A percentile compares a stretch with the other conserved stretches of the same genome.
These are phyloP conservation scores for Nestor notabilis DNA, from an alignment of 2,113 vertebrate species.

Conservation along the genomic window DNA sequence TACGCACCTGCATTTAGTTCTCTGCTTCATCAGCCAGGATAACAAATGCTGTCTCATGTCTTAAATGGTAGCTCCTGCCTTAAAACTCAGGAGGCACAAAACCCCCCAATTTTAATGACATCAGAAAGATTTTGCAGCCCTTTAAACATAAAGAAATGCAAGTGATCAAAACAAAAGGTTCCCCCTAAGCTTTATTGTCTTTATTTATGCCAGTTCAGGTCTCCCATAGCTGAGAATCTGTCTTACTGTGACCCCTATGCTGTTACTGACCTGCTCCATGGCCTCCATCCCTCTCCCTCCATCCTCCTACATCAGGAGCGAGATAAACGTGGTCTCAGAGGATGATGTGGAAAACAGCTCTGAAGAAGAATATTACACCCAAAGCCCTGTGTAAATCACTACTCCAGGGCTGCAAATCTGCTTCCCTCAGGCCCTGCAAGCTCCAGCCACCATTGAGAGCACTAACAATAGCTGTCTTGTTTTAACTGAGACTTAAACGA, in stretches of 20 bases:
- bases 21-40: neutral
- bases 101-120: neutral
- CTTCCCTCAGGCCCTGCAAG: neutral
- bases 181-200: neutral
- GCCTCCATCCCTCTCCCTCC: neutral
- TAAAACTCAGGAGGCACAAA: neutral
- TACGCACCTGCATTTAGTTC: neutral
- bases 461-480: slow-evolving; percentile 24
- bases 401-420: neutral
- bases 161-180: neutral
- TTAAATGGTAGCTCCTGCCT: slow-evolving; percentile 4
- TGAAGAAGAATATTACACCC: neutral
- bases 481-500: neutral
- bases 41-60: neutral
- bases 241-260: neutral
- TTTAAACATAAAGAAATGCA: neutral
- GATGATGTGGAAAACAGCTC: neutral
- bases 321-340: neutral
- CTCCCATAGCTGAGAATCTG: neutral
- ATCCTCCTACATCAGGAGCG: neutral
- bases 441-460: neutral
- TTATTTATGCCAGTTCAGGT: neutral
- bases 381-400: neutral
- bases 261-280: neutral
- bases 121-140: neutral